Conservation (phyloP, 2,797 vertebrate species). For the Dipus sagitta region DNA sequence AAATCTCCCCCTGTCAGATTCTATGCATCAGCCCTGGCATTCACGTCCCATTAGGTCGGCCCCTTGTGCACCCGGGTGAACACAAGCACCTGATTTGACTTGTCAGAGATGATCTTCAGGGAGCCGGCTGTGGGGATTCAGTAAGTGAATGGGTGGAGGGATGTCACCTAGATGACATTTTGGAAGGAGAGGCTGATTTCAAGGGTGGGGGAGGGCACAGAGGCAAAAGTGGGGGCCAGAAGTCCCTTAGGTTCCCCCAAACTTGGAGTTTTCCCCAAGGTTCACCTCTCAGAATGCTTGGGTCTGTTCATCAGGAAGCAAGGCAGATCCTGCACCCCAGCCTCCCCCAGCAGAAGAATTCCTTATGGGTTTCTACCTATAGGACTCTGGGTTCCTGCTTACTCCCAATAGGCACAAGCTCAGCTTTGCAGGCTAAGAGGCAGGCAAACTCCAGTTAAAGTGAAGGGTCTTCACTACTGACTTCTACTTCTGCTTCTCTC, state of each 20-base stretch:
- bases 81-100: conserved; percentile 5
- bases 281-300: neutral
- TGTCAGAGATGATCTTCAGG: conserved; percentile 59
- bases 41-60: conserved; percentile 60
- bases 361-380: neutral
- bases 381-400: neutral
- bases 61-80: conserved; percentile 6
- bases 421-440: neutral
- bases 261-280: neutral
- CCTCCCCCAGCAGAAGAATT: neutral
- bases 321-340: neutral
- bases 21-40: conserved; percentile 32
- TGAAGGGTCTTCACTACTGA: neutral
- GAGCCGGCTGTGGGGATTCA: conserved; percentile 28
- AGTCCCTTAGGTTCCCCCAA: neutral
- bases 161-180: conserved; percentile 63
- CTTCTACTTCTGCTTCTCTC: neutral
- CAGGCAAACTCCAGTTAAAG: neutral
- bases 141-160: conserved; percentile 59
- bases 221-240: neutral
- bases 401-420: neutral
- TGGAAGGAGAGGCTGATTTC: conserved; percentile 9
- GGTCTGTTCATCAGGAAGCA: neutral
- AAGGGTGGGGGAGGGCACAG: neutral
- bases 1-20: conserved; percentile 45